Conservation (phyloP, 2,888 invertebrate species). For the Macaria notata region DNA sequence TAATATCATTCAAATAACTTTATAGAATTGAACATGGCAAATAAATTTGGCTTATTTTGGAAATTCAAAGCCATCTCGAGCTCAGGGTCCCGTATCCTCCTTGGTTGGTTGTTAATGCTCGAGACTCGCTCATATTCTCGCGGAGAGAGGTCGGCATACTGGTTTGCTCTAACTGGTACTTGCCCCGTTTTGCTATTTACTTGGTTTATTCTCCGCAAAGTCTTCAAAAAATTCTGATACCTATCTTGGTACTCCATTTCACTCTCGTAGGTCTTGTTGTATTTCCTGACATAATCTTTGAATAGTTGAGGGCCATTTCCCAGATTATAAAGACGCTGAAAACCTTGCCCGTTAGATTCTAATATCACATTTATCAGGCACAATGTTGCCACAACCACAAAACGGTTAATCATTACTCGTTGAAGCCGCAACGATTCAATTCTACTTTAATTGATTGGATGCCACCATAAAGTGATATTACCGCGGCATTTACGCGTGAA, state of each 20-base stretch:
- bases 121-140: constrained; percentile 33
- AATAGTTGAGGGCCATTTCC: constrained; percentile 39
- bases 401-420: constrained; percentile 30
- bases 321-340: constrained; percentile 36
- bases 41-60: constrained; percentile 22
- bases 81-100: constrained; percentile 43
- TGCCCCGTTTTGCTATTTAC: constrained; percentile 43
- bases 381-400: constrained; percentile 25
- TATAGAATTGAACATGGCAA: constrained; percentile 26
- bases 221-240: constrained; percentile 50
- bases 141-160: constrained; percentile 51
- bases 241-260: constrained; percentile 47
- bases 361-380: constrained; percentile 24
- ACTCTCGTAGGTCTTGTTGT: constrained; percentile 42
- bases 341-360: constrained; percentile 11
- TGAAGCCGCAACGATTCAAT: constrained; percentile 25
- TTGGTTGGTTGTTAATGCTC: constrained; percentile 3
- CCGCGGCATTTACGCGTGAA: constrained; percentile 37
- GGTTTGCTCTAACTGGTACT: constrained; percentile 49
- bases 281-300: constrained; percentile 38
- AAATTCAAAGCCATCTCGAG: constrained; percentile 29
- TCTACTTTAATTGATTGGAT: constrained; percentile 31
- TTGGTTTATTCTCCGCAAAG: constrained; percentile 50
- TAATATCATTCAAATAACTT: not conserved
- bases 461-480: constrained; percentile 31